These are phyloP conservation scores for Cotesia vestalis DNA, from an alignment of 1,140 invertebrate genomes.

Conservation along the genomic window DNA sequence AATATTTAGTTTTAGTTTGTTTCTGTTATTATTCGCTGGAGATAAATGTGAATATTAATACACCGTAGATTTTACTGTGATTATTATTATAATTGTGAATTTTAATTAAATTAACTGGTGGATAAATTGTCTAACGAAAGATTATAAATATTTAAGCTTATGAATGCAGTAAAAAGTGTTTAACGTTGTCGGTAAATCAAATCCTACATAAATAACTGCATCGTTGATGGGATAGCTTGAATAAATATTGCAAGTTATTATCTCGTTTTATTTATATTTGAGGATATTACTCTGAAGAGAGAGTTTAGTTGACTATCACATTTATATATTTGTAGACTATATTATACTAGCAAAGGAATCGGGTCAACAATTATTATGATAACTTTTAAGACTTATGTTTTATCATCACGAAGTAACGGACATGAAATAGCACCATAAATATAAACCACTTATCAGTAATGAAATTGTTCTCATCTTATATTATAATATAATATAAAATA, in stretches of 20 bases:
- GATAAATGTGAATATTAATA: too few relatives aligned
- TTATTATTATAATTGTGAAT: too few relatives aligned
- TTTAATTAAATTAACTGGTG: too few relatives aligned
- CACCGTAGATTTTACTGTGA: too few relatives aligned
- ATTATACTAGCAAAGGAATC: conserved; percentile 4
- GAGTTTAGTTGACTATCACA: too few relatives aligned
- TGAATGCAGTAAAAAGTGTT: too few relatives aligned
- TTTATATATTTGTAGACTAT: background rate
- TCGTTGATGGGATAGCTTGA: background rate
- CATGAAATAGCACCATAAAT: conserved; percentile 1
- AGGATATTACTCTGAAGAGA: background rate
- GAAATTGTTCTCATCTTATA: conserved; percentile 1
- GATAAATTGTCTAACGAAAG: too few relatives aligned
- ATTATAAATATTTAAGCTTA: too few relatives aligned
- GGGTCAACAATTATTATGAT: conserved; percentile 23
- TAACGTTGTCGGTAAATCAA: too few relatives aligned
- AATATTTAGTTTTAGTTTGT: too few relatives aligned
- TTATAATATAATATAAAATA: background rate
- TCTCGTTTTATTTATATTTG: background rate
- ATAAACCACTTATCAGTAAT: conserved; percentile 15
- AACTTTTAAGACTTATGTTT: conserved; percentile 13
- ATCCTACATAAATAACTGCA: background rate
- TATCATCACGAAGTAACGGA: background rate
- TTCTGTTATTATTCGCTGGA: too few relatives aligned
- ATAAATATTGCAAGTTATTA: background rate